Conservation (phyloP, 2,797 vertebrate genomes). For the Premnoplex brunnescens region DNA sequence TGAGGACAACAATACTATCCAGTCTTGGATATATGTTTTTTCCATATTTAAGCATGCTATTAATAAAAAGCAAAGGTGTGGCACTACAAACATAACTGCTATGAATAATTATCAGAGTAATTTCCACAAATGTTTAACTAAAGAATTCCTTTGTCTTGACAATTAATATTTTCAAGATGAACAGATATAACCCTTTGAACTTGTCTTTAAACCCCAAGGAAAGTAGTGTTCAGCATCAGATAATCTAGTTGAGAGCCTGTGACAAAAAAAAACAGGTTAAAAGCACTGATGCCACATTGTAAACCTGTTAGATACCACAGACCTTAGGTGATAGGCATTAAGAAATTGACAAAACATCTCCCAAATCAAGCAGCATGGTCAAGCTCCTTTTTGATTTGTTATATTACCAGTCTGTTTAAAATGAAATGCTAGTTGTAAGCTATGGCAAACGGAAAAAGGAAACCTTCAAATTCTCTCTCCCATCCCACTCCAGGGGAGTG, state of each 20-base stretch:
- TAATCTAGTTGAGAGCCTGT: not conserved
- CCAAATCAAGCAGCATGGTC: not conserved
- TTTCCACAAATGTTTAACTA: not conserved
- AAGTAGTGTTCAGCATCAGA: not conserved
- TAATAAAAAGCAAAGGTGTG: not conserved
- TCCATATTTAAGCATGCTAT: not conserved
- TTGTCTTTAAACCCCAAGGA: not conserved
- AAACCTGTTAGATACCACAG: not conserved
- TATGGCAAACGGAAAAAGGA: not conserved
- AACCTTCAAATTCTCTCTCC: not conserved
- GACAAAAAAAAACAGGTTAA: not conserved
- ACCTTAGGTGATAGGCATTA: not conserved
- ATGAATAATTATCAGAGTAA: not conserved
- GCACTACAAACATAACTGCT: not conserved
- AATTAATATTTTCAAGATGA: not conserved
- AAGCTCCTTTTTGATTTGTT: not conserved
- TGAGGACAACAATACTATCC: not conserved
- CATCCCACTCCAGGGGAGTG: not conserved
- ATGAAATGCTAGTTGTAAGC: not conserved
- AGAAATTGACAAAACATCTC: not conserved
- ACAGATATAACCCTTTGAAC: not conserved
- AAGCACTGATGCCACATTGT: not conserved
- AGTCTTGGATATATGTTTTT: not conserved
- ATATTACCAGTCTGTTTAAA: not conserved
- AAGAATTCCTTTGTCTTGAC: not conserved